Conservation (phyloP, 2,113 vertebrate genomes). For the Pseudopipra pipra region DNA sequence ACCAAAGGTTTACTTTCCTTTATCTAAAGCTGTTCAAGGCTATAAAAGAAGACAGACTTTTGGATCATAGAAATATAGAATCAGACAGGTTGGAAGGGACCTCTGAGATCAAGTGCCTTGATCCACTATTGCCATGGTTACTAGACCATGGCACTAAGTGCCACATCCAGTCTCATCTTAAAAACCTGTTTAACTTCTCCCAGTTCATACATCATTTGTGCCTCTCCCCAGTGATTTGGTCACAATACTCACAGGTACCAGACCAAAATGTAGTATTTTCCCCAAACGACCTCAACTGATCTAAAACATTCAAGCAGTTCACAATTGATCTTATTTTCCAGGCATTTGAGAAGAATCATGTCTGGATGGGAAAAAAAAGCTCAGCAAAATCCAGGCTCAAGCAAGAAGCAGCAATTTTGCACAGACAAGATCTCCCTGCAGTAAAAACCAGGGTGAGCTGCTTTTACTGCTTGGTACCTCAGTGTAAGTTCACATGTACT, state of each 20-base stretch:
- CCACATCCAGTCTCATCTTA: too few species aligned
- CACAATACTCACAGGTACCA: background rate
- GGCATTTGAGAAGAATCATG: background rate
- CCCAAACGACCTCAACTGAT: background rate
- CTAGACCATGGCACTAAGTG: too few species aligned
- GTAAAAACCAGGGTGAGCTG: background rate
- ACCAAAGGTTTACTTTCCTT: background rate
- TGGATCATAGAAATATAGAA: too few species aligned
- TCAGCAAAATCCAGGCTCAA: background rate
- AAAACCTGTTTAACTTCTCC: background rate
- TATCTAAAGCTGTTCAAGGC: background rate
- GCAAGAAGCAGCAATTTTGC: background rate
- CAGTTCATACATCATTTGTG: background rate
- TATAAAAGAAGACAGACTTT: background rate
- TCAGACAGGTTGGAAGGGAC: too few species aligned
- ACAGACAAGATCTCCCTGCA: background rate
- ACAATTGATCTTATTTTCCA: background rate
- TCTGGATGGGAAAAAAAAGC: background rate
- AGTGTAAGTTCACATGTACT: background rate
- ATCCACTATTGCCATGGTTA: too few species aligned
- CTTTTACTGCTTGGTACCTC: background rate
- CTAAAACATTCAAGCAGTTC: background rate
- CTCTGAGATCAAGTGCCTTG: too few species aligned
- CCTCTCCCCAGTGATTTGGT: background rate
- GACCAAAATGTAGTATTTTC: background rate